Base-by-base conservation (phyloP, 2,113 vertebrate species). In the Oxyura jamaicensis region DNA sequence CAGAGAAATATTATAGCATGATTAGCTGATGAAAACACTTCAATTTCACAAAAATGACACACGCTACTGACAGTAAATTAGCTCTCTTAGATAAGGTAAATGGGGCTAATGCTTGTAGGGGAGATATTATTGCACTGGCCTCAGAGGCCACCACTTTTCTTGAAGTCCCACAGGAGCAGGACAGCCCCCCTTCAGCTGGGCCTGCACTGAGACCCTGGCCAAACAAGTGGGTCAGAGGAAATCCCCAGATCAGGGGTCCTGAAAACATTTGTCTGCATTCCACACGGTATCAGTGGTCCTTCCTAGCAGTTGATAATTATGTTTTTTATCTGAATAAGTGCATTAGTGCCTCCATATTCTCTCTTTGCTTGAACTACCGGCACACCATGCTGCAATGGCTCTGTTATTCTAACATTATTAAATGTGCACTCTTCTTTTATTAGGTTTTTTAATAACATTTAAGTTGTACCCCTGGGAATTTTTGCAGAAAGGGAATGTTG, bases 371-470 rank as follows among this genome's bases (percentile, higher is more conserved):
- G 96, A 97, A 97, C 96, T 56, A 18, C 88, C 94, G 93, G 95
- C 96, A 39, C 84, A 90, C 80, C 80, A 74, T 20, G n/a, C 95
- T 96, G 96, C 96, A 96, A 97, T 73, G 58, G 93, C 72, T 95
- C 95, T 97, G 96, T 97, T 97, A 98, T 97, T 97, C 97, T 96
- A 98, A 97, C 97, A 96, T 98, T 98, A 98, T 98, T 98, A 98
- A 98, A 98, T 98, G 98, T 97, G 96, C 97, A 96, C 96, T 98
- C 97, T 98, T 97, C 97, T 98, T 98, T 98, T 98, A 98, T 98
- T 98, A 98, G 97, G 96, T 97, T 97, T 98, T 98, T 98, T 97
- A 98, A 98, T 98, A 98, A 98, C 97, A 98, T 98, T 97, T 98
- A 97, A 98, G 98, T 98, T 98, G 97, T 52, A 97, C 97, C 96